phyloP scores from a whole-genome alignment of 2,113 vertebrate genomes.

The Tyto alba region DNA sequence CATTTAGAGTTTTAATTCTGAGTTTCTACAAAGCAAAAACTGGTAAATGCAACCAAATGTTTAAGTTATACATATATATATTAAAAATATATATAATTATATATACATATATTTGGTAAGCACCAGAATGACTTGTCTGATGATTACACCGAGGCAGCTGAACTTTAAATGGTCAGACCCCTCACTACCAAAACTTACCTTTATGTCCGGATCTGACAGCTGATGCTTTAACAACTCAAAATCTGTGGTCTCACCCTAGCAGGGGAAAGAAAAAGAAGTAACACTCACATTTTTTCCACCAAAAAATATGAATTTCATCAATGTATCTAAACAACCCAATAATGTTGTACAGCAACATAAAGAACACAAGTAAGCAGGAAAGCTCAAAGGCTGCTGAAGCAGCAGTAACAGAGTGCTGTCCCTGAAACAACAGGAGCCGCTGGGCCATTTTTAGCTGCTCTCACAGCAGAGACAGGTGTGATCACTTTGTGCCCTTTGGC shows the following conservation, averaged over 20 bases:
- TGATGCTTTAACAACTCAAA: slow-evolving; percentile 91
- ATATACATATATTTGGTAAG: no score
- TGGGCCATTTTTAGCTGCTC: background rate
- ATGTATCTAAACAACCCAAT: fast-evolving
- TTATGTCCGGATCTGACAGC: slow-evolving; percentile 91
- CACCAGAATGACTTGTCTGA: background rate
- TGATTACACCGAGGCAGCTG: fast-evolving
- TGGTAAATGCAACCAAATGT: background rate
- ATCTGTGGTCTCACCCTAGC: slow-evolving; percentile 84
- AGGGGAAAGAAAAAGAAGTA: background rate
- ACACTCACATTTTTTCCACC: fast-evolving
- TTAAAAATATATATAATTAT: no score
- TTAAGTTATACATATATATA: no score
- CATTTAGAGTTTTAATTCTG: background rate
- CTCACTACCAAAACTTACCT: slow-evolving; percentile 71
- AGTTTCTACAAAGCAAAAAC: background rate
- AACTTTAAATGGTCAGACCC: background rate
- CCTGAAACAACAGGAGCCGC: background rate
- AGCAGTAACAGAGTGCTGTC: background rate
- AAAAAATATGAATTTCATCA: background rate
- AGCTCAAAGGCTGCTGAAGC: background rate
- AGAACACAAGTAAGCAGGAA: no score
- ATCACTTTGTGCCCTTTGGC: background rate
- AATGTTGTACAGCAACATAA: background rate
- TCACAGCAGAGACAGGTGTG: fast-evolving